Conservation (phyloP, 1,140 invertebrate species). For the Papilio aristodemus region DNA sequence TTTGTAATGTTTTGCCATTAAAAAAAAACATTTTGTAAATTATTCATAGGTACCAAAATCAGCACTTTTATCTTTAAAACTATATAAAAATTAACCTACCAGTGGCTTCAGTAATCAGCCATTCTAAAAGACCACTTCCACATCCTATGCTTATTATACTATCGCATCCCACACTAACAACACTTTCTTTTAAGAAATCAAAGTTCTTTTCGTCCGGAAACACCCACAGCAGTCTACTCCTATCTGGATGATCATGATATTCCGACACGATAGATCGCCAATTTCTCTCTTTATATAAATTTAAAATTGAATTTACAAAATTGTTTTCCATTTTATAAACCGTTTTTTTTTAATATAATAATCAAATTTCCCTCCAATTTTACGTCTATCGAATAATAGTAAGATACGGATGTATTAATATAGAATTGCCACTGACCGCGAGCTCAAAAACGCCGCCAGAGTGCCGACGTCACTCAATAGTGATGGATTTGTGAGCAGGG, state of each 20-base stretch:
- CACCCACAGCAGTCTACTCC: conserved; percentile 74
- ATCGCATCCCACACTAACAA: conserved; percentile 53
- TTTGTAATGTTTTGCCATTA: too few species aligned
- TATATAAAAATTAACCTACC: conserved; percentile 44
- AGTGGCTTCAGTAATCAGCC: conserved; percentile 71
- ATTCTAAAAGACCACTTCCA: conserved; percentile 76
- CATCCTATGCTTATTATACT: conserved; percentile 74
- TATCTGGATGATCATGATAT: conserved; percentile 61
- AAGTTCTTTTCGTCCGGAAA: conserved; percentile 75
- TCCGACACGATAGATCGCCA: conserved; percentile 68
- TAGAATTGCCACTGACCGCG: conserved; percentile 20
- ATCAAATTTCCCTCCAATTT: conserved; percentile 13
- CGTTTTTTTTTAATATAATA: neutral
- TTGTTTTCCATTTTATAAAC: conserved; percentile 48
- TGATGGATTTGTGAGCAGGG: conserved; percentile 22
- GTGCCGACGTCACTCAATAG: neutral
- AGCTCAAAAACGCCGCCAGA: conserved; percentile 11
- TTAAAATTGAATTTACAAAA: conserved; percentile 49
- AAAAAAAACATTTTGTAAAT: too few species aligned
- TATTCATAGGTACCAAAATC: conserved; percentile 27
- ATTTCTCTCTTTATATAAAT: conserved; percentile 56
- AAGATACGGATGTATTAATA: conserved; percentile 9
- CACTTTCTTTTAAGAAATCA: conserved; percentile 51
- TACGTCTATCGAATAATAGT: neutral
- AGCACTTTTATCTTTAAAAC: neutral